A percentile compares a stretch with the other conserved stretches of the same genome.
Conservation (phyloP, 1,140 invertebrate species). For the Oedothorax gibbosus region DNA sequence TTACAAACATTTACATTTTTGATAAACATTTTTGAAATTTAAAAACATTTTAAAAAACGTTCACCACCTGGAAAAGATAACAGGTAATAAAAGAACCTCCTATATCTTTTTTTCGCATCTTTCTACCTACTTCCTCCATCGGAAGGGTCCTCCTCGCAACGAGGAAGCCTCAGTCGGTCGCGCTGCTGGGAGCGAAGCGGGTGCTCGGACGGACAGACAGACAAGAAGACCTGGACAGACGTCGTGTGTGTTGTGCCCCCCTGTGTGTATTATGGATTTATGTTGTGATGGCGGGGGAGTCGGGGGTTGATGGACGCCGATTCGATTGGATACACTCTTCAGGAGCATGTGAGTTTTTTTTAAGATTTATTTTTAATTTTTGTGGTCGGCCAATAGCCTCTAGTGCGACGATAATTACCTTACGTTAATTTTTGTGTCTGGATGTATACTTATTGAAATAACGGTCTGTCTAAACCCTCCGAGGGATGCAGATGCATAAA, state of each 20-base stretch:
- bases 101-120: background rate
- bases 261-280: background rate
- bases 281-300: background rate
- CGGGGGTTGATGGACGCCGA: constrained; percentile 18
- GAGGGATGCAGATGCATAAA: no score
- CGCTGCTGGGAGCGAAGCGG: background rate
- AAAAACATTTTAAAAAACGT: no score
- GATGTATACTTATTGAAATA: no score
- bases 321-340: constrained; percentile 32
- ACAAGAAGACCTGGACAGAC: background rate
- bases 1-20: no score
- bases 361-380: no score
- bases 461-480: no score
- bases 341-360: constrained; percentile 35
- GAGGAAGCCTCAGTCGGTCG: background rate
- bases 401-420: no score
- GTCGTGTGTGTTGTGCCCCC: background rate
- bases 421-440: no score
- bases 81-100: no score
- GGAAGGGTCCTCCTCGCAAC: background rate
- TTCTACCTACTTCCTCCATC: constrained; percentile 16
- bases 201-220: background rate
- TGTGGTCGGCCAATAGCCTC: no score
- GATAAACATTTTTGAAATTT: no score
- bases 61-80: no score